Evolutionary conservation across 2,888 invertebrate species (phyloP), one percentile per base, ranked within the genome.

Genomic region (Pecten maximus): DNA sequence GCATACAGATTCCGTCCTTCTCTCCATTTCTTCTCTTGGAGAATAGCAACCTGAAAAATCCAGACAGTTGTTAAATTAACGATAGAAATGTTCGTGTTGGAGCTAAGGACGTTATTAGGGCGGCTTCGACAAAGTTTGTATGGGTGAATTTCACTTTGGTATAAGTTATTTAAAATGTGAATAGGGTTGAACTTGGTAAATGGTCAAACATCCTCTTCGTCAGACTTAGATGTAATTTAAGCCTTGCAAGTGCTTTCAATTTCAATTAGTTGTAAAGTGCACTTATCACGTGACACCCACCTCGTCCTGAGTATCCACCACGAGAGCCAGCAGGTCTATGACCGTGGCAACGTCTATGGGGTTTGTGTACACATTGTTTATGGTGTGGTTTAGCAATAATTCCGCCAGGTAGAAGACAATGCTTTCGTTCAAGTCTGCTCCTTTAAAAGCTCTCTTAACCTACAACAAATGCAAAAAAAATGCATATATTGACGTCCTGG

Each of bases 261-360:
- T 10, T 88, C 40, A 88, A 39, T 40, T 40, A 44, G 10, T 40
- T 88, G n/a, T 19, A 44, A 40, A 44, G 23, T 40, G 40, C 23
- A 88, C 35, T 6, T 2, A 87, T n/a, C 40, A 40, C 39, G 35
- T 23, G 16, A 50, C 50, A 6, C 1, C 74, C 86, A 91, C 89
- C 91, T 89, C 88, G 86, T 87, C 89, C 95, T 96, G 96, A 40
- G 95, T 95, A 40, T 95, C 93, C 4, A 96, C 94, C 1, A 96
- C 92, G 90, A 95, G 94, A 28, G 92, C 94, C 19, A 96, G 91
- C 28, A 95, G 93, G 90, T 96, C 96, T n/a, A 96, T 96, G 54
- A 96, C 95, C 2, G 96, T 95, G 28, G 96, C 95, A 23, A 96
- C 95, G 91, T 96, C 96, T 50, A 96, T 95, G 15, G 96, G 96